Percentiles rank a stretch among this genome's conserved stretches.
phyloP scores from a whole-genome alignment of 2,797 vertebrate species.

The Phrynocephalus forsythii region DNA sequence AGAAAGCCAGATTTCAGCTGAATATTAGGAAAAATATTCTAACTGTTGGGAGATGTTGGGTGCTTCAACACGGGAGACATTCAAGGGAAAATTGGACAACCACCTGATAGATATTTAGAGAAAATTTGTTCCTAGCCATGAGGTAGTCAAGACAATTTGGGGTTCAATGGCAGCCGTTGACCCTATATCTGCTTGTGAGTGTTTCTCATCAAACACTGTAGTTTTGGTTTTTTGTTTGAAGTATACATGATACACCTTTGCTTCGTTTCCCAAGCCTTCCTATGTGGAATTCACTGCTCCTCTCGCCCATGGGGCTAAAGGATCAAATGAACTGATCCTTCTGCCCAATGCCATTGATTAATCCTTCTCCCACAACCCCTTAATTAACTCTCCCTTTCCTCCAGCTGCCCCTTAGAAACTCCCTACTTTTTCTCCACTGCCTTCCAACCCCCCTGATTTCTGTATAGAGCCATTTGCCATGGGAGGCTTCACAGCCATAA shows the following conservation, averaged over 20 bases:
- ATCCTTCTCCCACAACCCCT: background rate
- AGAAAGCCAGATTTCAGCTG: too few relatives aligned
- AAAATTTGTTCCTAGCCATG: too few relatives aligned
- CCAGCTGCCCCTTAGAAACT: background rate
- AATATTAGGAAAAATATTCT: too few relatives aligned
- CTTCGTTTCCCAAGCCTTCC: background rate
- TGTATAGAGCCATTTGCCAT: too few relatives aligned
- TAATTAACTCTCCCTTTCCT: slow-evolving; percentile 2
- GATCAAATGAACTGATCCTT: background rate
- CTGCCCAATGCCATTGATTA: background rate
- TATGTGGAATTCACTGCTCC: background rate
- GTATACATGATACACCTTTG: background rate
- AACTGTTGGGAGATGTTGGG: too few relatives aligned
- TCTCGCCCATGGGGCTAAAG: background rate
- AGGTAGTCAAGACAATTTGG: too few relatives aligned
- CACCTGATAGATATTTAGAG: too few relatives aligned
- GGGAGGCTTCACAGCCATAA: background rate
- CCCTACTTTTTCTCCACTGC: background rate
- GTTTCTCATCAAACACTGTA: background rate
- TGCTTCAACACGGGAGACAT: too few relatives aligned
- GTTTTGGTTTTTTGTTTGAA: background rate
- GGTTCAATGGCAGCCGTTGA: too few relatives aligned
- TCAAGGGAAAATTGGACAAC: too few relatives aligned
- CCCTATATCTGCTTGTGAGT: too few relatives aligned
- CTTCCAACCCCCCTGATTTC: background rate